These are phyloP conservation scores for Mormoops blainvillei DNA, from an alignment of 2,113 vertebrate genomes.

Conservation along the genomic window DNA sequence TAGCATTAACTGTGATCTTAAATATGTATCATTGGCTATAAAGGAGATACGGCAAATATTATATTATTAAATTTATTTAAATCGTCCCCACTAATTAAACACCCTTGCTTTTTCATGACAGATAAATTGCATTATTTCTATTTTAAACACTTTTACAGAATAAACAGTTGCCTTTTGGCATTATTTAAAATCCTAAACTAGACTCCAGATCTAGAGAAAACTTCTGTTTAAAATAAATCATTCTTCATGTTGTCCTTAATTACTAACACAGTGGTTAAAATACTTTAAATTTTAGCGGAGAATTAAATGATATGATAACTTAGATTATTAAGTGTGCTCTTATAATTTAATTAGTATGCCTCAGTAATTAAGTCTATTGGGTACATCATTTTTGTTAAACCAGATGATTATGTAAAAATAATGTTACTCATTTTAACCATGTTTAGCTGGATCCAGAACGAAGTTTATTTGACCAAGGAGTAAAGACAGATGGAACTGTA, in stretches of 20 bases:
- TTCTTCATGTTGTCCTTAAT: not conserved
- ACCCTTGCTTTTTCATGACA: not conserved
- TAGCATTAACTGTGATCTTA: not conserved
- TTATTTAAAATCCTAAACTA: conserved; percentile 29
- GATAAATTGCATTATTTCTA: not conserved
- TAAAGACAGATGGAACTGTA: conserved; percentile 98
- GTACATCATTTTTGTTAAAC: conserved; percentile 13
- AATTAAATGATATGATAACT: conserved; percentile 15
- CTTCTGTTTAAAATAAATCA: not conserved
- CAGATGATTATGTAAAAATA: conserved; percentile 13
- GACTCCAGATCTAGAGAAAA: conserved; percentile 17
- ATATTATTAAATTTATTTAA: conserved; percentile 1
- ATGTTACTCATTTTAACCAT: conserved; percentile 4
- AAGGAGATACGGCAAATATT: not conserved
- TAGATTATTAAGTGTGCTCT: conserved; percentile 6
- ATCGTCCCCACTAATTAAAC: not conserved
- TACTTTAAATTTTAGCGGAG: conserved; percentile 38
- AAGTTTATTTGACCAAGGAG: conserved; percentile 98
- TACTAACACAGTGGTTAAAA: not conserved
- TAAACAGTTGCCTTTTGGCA: not conserved
- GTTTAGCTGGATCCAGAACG: conserved; percentile 93
- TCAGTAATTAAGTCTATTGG: not conserved
- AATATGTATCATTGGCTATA: not conserved
- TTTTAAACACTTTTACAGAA: conserved; percentile 10
- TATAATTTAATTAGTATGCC: conserved; percentile 24